Evolutionary conservation across 2,797 vertebrate species (phyloP), one percentile per base, ranked within the genome.

Genomic region (Tadarida brasiliensis): DNA sequence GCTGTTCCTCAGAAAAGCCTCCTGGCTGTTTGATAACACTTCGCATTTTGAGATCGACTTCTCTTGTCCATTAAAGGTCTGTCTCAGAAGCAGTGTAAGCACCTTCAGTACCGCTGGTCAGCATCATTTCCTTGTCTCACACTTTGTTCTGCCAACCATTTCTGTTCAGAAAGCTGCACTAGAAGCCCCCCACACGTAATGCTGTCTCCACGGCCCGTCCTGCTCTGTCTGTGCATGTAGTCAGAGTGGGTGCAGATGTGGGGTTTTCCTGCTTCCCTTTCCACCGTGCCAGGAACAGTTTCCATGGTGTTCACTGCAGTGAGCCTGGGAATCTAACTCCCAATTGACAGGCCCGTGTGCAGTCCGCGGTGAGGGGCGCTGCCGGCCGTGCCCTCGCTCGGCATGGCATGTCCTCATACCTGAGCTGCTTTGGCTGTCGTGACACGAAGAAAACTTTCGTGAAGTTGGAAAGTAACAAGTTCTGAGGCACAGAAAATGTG

Each of bases 361-460:
- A 2, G 16, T 33, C 17, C 3, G 26, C 54, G 11, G 11, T 26
- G 10, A 44, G 47, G 12, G 54, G 44, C 11, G 17, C 11, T 16
- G 39, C 30, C 39, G 15, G 0, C 68, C 0, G 2, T 9, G 6
- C 0, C 61, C 47, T 11, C 17, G 8, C 61, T 22, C 24, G 3
- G 8, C 54, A 3, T 9, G 3, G 17, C 8, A 8, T 4, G 1
- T 70, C 80, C 39, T 71, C 87, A 47, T 61, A 54, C 12, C 28
- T 20, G 20, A 20, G 47, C 3, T 74, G 61, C 84, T 54, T 49
- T 65, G 33, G 24, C 65, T 76, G 8, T 39, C 0, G 1, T 44
- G 39, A 26, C 56, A 65, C 65, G 68, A 90, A 19, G n/a, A 17
- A 22, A 63, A 59, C 56, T 61, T 15, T 0, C 44, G 20, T 11